Conservation (phyloP, 2,113 vertebrate genomes). For the Falcunculus frontatus region DNA sequence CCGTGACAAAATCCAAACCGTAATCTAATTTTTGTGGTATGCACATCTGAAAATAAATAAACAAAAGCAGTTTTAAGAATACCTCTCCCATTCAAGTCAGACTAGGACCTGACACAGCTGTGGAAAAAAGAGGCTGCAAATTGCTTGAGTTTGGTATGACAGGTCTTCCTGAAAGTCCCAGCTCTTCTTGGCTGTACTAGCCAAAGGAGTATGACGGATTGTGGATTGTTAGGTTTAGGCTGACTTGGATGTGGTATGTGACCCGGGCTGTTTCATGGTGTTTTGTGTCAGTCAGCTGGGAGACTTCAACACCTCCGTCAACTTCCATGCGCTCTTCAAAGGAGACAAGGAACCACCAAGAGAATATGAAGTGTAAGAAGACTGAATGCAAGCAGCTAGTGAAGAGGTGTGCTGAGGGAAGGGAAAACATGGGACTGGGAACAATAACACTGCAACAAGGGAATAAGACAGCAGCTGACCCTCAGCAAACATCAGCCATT, state of each 20-base stretch:
- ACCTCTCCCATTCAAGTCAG: conserved; percentile 42
- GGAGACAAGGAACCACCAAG: neutral
- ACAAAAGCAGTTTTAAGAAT: conserved; percentile 25
- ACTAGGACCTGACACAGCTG: neutral
- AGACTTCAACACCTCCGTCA: neutral
- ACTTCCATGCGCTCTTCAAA: neutral
- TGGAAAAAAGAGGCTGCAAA: conserved; percentile 11
- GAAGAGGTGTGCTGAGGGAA: neutral
- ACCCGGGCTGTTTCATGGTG: neutral
- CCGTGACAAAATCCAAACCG: conserved; percentile 34
- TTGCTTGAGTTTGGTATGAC: neutral
- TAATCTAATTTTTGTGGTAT: conserved; percentile 64
- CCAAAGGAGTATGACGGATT: neutral
- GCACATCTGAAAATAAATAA: conserved; percentile 51
- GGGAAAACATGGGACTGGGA: neutral
- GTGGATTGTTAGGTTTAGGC: neutral
- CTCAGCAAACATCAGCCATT: neutral
- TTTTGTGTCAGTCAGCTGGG: neutral
- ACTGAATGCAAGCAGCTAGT: neutral
- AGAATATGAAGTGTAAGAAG: neutral
- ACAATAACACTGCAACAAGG: neutral
- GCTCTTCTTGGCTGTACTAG: neutral
- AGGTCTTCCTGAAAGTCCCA: neutral
- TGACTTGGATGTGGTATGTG: neutral
- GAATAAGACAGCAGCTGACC: neutral